Percentiles rank a stretch among this genome's conserved stretches.
These are phyloP conservation scores for Patella caerulea DNA, from an alignment of 2,888 invertebrate species.

Conservation along the genomic window DNA sequence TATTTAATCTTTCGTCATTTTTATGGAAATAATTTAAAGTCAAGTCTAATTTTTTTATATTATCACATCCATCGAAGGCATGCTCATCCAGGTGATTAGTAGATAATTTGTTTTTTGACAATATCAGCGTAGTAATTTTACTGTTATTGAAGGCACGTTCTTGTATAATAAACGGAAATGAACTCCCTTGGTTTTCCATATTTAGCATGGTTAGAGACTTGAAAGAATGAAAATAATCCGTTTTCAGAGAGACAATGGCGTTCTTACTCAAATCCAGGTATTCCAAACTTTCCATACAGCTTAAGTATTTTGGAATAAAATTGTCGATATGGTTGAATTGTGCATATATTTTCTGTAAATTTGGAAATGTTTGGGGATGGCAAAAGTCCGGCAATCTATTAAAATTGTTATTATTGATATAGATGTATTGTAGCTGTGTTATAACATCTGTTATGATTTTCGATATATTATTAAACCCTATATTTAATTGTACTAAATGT, in stretches of 20 bases:
- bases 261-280: background rate
- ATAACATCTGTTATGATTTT: background rate
- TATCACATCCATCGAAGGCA: conserved; percentile 5
- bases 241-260: background rate
- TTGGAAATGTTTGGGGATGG: background rate
- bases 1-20: too few species aligned
- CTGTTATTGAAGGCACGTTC: conserved; percentile 15
- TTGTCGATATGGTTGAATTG: background rate
- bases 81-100: background rate
- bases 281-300: conserved; percentile 3
- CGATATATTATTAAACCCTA: background rate
- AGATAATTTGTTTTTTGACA: background rate
- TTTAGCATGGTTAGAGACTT: background rate
- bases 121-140: background rate
- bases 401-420: too few species aligned
- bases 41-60: background rate
- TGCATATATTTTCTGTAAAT: background rate
- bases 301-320: background rate
- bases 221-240: background rate
- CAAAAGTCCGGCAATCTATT: background rate
- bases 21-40: background rate
- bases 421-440: background rate
- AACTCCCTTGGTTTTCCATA: background rate
- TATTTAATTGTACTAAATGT: background rate
- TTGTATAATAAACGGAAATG: background rate